Percentiles rank a stretch among this genome's conserved stretches.
Evolutionary conservation across 2,113 vertebrate species (phyloP).

Genomic region (Bucco capensis): DNA sequence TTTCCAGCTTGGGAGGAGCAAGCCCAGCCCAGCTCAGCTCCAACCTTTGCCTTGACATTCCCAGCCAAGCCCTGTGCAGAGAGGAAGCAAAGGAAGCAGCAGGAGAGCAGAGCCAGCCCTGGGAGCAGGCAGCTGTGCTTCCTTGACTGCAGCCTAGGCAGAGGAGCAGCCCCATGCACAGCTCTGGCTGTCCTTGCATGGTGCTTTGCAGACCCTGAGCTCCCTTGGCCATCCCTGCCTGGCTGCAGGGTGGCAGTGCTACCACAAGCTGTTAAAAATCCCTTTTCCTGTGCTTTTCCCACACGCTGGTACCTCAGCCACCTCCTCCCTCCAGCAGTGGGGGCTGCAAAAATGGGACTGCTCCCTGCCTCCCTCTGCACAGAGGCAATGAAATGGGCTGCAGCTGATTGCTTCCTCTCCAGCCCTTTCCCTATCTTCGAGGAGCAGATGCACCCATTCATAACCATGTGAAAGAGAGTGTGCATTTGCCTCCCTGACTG

Average conservation of each 20-base stretch:
- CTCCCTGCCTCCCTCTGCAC: background rate
- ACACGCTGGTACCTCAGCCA: background rate
- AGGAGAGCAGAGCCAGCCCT: fast-evolving
- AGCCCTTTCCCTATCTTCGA: background rate
- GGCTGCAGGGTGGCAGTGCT: background rate
- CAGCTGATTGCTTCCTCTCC: background rate
- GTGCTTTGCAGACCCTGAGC: background rate
- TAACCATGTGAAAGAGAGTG: background rate
- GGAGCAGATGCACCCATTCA: slow-evolving; percentile 30
- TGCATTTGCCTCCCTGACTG: background rate
- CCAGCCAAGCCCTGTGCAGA: background rate
- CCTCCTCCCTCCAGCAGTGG: background rate
- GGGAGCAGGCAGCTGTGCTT: background rate
- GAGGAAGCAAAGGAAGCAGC: background rate
- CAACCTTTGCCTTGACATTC: background rate
- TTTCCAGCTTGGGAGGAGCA: background rate
- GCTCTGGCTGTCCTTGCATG: background rate
- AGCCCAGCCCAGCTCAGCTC: background rate
- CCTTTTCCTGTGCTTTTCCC: background rate
- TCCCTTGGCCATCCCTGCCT: background rate
- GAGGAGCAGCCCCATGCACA: background rate
- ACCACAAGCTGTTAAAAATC: background rate
- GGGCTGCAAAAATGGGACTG: background rate
- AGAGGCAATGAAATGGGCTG: background rate
- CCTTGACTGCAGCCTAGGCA: fast-evolving